Percentiles rank a stretch among this genome's conserved stretches.
Conservation (phyloP, 2,888 invertebrate genomes). For the Horisme vitalbata region DNA sequence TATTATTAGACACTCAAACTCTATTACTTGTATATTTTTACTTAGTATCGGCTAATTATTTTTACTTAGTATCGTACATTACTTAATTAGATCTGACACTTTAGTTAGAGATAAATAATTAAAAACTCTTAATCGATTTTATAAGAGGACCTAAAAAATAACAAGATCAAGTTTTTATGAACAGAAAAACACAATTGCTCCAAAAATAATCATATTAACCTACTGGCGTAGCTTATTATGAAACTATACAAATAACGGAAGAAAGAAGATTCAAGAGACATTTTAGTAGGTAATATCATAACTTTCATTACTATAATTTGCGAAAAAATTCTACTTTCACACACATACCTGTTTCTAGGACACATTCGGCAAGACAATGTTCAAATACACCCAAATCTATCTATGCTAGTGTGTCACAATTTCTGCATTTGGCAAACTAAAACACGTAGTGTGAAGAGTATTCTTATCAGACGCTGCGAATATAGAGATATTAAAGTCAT, state of each 20-base stretch:
- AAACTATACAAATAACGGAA: background rate
- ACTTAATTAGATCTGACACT: too few relatives aligned
- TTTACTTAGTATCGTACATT: too few relatives aligned
- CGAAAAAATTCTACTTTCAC: conserved; percentile 32
- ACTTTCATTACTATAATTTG: conserved; percentile 14
- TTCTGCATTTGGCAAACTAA: conserved; percentile 31
- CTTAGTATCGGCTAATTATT: too few relatives aligned
- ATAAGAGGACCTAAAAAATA: too few relatives aligned
- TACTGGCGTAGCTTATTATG: too few relatives aligned
- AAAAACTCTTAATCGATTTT: too few relatives aligned
- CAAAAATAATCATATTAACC: too few relatives aligned
- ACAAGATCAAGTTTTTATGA: too few relatives aligned
- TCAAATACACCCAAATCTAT: conserved; percentile 31
- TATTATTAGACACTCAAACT: too few relatives aligned
- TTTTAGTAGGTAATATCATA: conserved; percentile 1
- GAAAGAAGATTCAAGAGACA: background rate
- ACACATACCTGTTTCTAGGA: conserved; percentile 30
- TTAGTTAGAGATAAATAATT: too few relatives aligned
- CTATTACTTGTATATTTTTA: too few relatives aligned
- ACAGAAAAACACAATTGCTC: background rate
- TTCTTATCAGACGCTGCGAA: conserved; percentile 28
- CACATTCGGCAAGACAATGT: conserved; percentile 28
- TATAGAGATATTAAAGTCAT: conserved; percentile 39
- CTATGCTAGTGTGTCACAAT: conserved; percentile 32
- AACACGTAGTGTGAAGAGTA: conserved; percentile 17